Conservation (phyloP, 2,888 invertebrate species). For the Himalopsyche anomala region DNA sequence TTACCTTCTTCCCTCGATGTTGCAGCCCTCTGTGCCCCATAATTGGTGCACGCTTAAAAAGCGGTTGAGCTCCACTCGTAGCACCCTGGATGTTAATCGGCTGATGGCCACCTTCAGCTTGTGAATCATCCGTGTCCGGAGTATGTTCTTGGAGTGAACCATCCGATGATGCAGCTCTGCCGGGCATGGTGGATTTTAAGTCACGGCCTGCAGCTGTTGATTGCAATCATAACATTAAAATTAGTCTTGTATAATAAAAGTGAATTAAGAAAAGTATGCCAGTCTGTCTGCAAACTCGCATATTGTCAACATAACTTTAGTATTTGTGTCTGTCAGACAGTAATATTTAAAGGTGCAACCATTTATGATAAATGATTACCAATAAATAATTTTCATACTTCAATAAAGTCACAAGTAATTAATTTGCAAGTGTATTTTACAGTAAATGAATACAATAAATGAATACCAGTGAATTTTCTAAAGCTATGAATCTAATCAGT, state of each 20-base stretch:
- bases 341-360: too few species aligned
- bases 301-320: too few species aligned
- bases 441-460: too few species aligned
- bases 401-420: too few species aligned
- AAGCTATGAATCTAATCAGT: too few species aligned
- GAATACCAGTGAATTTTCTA: too few species aligned
- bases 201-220: constrained; percentile 32
- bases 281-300: too few species aligned
- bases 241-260: background rate
- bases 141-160: constrained; percentile 83
- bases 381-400: too few species aligned
- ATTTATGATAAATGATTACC: too few species aligned
- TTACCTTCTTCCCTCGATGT: constrained; percentile 81
- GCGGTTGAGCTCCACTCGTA: constrained; percentile 69
- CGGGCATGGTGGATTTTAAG: constrained; percentile 56
- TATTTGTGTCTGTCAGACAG: too few species aligned
- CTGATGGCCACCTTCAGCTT: constrained; percentile 47
- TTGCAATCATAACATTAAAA: background rate
- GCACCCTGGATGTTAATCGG: constrained; percentile 63
- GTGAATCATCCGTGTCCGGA: constrained; percentile 81
- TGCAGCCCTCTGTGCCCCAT: constrained; percentile 80
- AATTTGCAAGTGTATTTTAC: too few species aligned
- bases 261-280: constrained; percentile 67
- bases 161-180: constrained; percentile 80
- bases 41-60: constrained; percentile 78